These are phyloP conservation scores for Diadumene lineata DNA, from an alignment of 92 coral and sea anemone species.

Conservation along the genomic window DNA sequence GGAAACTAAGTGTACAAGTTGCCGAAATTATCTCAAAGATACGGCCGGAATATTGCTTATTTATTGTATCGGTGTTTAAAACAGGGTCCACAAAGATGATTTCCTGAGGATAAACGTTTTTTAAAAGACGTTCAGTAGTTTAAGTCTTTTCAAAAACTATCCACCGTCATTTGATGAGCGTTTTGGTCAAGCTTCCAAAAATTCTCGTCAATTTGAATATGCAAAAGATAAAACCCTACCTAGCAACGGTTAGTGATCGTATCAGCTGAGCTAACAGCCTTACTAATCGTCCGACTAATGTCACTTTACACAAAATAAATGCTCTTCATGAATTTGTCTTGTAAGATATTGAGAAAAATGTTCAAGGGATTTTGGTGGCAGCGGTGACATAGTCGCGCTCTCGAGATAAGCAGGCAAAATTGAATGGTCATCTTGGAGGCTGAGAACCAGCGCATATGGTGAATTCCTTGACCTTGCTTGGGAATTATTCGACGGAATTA, in stretches of 20 bases:
- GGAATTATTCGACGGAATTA: conserved; percentile 21
- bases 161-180: conserved; percentile 13
- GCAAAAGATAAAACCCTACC: conserved; percentile 49
- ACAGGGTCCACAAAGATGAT: conserved; percentile 14
- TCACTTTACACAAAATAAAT: conserved; percentile 47
- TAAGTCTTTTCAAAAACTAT: background rate
- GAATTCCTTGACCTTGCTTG: conserved; percentile 33
- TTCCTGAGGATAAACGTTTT: background rate
- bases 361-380: background rate
- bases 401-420: background rate
- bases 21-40: conserved; percentile 31
- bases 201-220: conserved; percentile 41
- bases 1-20: conserved; percentile 16
- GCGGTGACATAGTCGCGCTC: conserved; percentile 5
- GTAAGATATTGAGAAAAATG: conserved; percentile 14
- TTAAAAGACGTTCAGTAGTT: background rate
- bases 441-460: conserved; percentile 7
- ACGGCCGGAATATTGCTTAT: conserved; percentile 22
- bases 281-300: conserved; percentile 40
- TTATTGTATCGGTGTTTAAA: conserved; percentile 17
- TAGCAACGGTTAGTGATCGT: conserved; percentile 47
- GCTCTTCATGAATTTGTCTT: conserved; percentile 35
- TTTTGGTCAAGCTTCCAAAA: conserved; percentile 25
- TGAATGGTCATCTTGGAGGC: conserved; percentile 2
- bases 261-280: conserved; percentile 67